Evolutionary conservation across 2,113 vertebrate genomes (phyloP), one percentile per base, ranked within the genome.

Genomic region (Rhegmatorhina hoffmannsi): DNA sequence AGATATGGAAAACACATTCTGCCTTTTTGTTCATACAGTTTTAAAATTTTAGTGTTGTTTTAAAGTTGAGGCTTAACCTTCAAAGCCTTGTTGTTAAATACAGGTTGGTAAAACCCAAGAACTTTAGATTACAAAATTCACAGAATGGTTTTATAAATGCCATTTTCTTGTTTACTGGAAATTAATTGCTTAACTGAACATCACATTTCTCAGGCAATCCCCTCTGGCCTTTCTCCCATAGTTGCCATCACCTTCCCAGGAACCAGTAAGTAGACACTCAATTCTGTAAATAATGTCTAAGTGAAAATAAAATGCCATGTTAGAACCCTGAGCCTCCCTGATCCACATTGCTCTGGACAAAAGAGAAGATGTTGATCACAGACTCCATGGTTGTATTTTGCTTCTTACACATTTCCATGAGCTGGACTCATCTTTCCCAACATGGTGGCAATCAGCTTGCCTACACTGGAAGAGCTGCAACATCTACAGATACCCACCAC

Each of bases 311-410:
- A 84, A 70, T 38, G 68, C 64, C 40, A 44, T 1, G 1, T 46
- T 87, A 76, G 21, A 24, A 85, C 31, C 67, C 53, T 56, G 16
- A 87, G 46, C 20, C 25, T 46, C 21, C 82, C 46, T 63, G 66
- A 34, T 0, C 0, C 52, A 53, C 3, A 0, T 25, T 50, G 43
- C 18, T 69, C 46, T 40, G 33, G 47, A 58, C 19, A 63, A 68
- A 66, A 76, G 4, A 2, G 23, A 82, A 89, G 38, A 53, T 10
- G 50, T 7, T 34, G 73, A 55, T 50, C 24, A n/a, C 46, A 46
- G n/a, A 43, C 29, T 85, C 76, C 13, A 20, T 9, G 43, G 34
- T 16, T 64, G 28, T 50, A 64, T 80, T 95, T 95, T 6, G 1
- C 20, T 16, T 43, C 14, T 70, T 28, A 40, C 9, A n/a, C 12